Evolutionary conservation across 2,113 vertebrate genomes (phyloP), one percentile per base, ranked within the genome.

Genomic region (Heloderma charlesbogerti): DNA sequence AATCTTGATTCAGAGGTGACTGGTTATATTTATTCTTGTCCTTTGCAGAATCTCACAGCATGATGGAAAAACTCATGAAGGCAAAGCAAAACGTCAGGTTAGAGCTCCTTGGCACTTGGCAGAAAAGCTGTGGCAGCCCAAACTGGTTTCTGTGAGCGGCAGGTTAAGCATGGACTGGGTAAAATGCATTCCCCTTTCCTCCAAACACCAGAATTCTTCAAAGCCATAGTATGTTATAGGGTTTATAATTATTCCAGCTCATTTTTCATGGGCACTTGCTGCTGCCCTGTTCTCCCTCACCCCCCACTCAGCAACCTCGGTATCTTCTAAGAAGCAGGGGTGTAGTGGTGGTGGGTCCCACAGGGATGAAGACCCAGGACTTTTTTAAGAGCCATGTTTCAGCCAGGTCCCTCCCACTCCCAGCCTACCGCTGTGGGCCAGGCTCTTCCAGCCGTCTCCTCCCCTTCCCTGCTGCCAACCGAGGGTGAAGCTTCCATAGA

Each of bases 1-100:
- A 94, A 92, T 96, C 92, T 95, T 89, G 94, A 96, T 95, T 95
- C 92, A 89, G 92, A 96, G 94, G 94, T 95, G 92, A 96, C 91
- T 96, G 75, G 92, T 91, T 96, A 89, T 96, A 91, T 96, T 94
- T 97, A 96, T 96, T 92, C 88, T 88, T 94, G 92, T 94, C 91
- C 94, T 96, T 96, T 92, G 79, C 45, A 94, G 92, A 94, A 90
- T 88, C 89, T 95, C 91, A 18, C 3, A 43, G 51, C 92, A 83
- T 93, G 89, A 90, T 45, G 82, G 91, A 95, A 96, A 92, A 71
- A 54, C n/a, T 80, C 78, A 93, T 83, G 90, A 88, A 91, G 79
- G 6, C 94, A 84, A 78, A 87, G 87, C 83, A 94, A 95, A 94
- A 92, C 57, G 89, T 90, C 91, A 94, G 80, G 86, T 72, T 66